Evolutionary conservation across 2,113 vertebrate genomes (phyloP), one percentile per base, ranked within the genome.

Genomic region (Cyphomyrus plagiostoma): DNA sequence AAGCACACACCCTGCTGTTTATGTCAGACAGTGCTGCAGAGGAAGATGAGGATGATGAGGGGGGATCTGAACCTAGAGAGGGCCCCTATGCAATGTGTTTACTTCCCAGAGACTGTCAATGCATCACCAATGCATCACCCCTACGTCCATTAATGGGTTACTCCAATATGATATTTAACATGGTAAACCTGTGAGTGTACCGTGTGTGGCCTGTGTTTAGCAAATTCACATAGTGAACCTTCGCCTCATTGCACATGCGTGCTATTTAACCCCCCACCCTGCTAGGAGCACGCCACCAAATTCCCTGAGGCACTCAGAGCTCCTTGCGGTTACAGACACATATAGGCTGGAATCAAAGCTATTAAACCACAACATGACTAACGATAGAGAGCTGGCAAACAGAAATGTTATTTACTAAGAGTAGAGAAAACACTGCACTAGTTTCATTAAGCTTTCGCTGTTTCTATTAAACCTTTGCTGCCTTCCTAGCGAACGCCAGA

Each of bases 331-430:
- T 98, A 98, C 98, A 98, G 97, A 99, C 97, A 90, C 95, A 98
- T 97, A 97, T 97, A 97, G 97, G 98, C 97, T 93, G 95, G 95
- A 98, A 99, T 99, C 98, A 99, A 98, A 99, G 97, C 97, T 96
- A 97, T 97, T 98, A 97, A 98, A 97, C 97, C 96, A 98, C 98
- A 97, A 98, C 98, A 98, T 97, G 97, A 98, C 97, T 70, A 30
- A 96, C 97, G 98, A 98, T 98, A 98, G 98, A 97, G 97, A 97
- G 97, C 96, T 97, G 96, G 97, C 96, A 96, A 96, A 96, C 96
- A 96, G 97, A 96, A 94, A 98, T 98, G 39, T 46, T 84, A 84
- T 45, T 98, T 98, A 98, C 97, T 96, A 96, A 96, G 95, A 93
- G 62, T 11, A 70, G n/a, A 13, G 62, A 70, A 30, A 30, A 80